Evolutionary conservation across 2,888 invertebrate genomes (phyloP).

Genomic region (Heliothis peltigera): DNA sequence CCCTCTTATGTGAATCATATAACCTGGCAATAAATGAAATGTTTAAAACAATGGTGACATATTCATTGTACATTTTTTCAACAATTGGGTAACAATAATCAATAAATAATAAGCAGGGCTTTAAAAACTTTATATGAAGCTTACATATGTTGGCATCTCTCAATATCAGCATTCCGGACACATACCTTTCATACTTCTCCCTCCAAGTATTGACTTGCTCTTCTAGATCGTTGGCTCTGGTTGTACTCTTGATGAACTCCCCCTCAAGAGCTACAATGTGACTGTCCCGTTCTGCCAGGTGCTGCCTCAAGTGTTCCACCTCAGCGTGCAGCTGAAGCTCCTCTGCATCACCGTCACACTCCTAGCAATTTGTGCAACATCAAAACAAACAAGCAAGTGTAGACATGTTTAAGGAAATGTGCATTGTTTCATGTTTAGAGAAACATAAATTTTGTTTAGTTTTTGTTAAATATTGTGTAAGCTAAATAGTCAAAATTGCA

Average conservation of each 20-base stretch:
- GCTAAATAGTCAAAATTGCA: no score
- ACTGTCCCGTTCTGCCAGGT: conserved; percentile 94
- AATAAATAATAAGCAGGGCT: no score
- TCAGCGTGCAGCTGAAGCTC: conserved; percentile 94
- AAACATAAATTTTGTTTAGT: conserved; percentile 41
- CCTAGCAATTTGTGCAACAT: conserved; percentile 81
- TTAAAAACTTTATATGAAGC: no score
- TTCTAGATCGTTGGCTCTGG: conserved; percentile 93
- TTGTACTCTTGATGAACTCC: conserved; percentile 94
- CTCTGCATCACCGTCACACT: conserved; percentile 79
- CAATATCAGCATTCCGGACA: no score
- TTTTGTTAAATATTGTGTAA: not conserved
- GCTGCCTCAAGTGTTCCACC: conserved; percentile 95
- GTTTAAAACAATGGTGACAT: not conserved
- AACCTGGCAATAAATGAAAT: conserved; percentile 89
- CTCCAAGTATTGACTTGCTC: conserved; percentile 96
- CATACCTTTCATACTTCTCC: conserved; percentile 96
- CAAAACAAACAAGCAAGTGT: conserved; percentile 77
- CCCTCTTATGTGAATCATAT: conserved; percentile 97
- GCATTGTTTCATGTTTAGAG: conserved; percentile 45
- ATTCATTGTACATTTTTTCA: not conserved
- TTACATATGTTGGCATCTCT: no score
- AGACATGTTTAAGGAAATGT: conserved; percentile 38
- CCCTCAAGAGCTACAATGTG: conserved; percentile 96
- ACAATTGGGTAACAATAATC: not conserved